Percentiles rank a stretch among this genome's conserved stretches.
Conservation (phyloP, 30 jellyfish, hydroid and myxozoan genomes). For the Cassiopea xamachana region DNA sequence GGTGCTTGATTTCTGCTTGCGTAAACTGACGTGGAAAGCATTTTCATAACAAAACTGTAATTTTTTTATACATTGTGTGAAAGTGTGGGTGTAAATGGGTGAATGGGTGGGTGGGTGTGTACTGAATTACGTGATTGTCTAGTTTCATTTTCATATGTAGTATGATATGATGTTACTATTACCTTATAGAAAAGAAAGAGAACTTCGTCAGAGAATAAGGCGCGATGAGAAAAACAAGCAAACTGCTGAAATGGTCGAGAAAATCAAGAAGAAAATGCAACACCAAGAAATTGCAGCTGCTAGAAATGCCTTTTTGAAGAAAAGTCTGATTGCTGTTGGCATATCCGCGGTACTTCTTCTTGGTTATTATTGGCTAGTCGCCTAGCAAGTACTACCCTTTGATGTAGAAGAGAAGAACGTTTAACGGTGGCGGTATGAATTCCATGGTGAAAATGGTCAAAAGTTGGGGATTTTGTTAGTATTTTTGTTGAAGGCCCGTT, state of each 20-base stretch:
- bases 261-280: constrained; percentile 78
- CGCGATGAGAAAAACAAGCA: constrained; percentile 70
- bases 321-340: constrained; percentile 64
- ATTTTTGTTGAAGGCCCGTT: too few species aligned
- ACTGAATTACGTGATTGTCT: neutral
- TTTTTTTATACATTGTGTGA: neutral
- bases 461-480: neutral
- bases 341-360: constrained; percentile 52
- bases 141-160: too few species aligned
- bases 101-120: neutral
- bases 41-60: neutral
- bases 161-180: too few species aligned
- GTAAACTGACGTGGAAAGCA: too few species aligned
- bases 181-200: constrained; percentile 61
- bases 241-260: constrained; percentile 77
- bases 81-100: neutral
- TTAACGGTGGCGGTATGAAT: neutral
- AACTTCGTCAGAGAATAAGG: constrained; percentile 79
- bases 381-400: neutral
- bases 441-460: neutral
- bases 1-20: too few species aligned
- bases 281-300: constrained; percentile 77
- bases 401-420: neutral
- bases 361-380: constrained; percentile 60
- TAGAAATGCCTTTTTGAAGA: constrained; percentile 44